Evolutionary conservation across 2,888 invertebrate species (phyloP).

Genomic region (Aplocera efformata): DNA sequence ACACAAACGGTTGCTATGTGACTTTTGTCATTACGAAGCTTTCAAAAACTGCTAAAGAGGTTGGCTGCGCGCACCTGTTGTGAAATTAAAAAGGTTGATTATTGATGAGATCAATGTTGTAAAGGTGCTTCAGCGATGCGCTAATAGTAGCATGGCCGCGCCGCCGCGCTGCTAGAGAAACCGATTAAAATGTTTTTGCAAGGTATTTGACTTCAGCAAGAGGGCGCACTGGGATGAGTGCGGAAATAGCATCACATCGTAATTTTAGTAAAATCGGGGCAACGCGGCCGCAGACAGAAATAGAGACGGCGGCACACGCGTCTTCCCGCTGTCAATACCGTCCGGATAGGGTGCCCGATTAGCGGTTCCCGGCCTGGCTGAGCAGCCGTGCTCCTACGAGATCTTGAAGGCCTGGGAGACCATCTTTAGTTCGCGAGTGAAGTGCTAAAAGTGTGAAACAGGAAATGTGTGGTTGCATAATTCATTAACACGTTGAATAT

Average conservation of each 20-base stretch:
- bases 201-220: slow-evolving; percentile 56
- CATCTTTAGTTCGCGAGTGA: slow-evolving; percentile 57
- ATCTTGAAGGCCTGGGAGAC: slow-evolving; percentile 15
- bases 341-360: slow-evolving; percentile 74
- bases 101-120: background rate
- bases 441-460: slow-evolving; percentile 27
- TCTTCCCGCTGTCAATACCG: slow-evolving; percentile 74
- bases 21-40: background rate
- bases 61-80: background rate
- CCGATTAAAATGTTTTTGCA: slow-evolving; percentile 40
- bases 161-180: slow-evolving; percentile 9
- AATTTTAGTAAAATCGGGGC: slow-evolving; percentile 80
- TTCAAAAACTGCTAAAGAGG: slow-evolving; percentile 5
- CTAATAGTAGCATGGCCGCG: slow-evolving; percentile 5
- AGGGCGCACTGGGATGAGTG: slow-evolving; percentile 65
- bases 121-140: background rate
- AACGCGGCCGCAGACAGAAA: slow-evolving; percentile 77
- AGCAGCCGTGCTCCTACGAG: slow-evolving; percentile 26
- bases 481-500: slow-evolving; percentile 31
- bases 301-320: slow-evolving; percentile 70
- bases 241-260: slow-evolving; percentile 77
- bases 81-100: slow-evolving; percentile 1
- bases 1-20: slow-evolving; percentile 35
- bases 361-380: slow-evolving; percentile 43
- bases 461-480: slow-evolving; percentile 52